A percentile compares a stretch with the other conserved stretches of the same genome.
Conservation (phyloP, 1,140 invertebrate genomes). For the Neodiprion virginianus region DNA sequence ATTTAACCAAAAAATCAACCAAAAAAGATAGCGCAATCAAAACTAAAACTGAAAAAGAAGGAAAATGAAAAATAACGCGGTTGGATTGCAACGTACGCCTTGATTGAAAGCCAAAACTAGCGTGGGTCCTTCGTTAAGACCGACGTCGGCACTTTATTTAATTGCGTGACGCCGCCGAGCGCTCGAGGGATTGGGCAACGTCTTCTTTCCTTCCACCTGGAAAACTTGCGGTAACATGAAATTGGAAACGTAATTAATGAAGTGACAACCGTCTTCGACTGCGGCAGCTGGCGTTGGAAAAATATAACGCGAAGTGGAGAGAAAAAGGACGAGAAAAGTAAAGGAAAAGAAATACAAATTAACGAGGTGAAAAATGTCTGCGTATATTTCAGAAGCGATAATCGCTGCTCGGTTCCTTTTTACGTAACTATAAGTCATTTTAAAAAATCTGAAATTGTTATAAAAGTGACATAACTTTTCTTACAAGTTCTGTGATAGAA, state of each 20-base stretch:
- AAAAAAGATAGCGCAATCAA: too few relatives aligned
- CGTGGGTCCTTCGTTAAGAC: slow-evolving; percentile 1
- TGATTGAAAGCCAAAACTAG: slow-evolving; percentile 7
- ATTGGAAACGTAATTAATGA: slow-evolving; percentile 7
- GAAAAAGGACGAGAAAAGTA: too few relatives aligned
- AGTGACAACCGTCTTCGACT: neutral
- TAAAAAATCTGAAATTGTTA: too few relatives aligned
- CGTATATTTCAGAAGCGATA: neutral
- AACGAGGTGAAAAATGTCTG: neutral
- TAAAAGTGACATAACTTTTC: too few relatives aligned
- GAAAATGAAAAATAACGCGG: neutral
- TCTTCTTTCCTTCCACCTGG: neutral
- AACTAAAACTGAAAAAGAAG: too few relatives aligned
- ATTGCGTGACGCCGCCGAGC: neutral
- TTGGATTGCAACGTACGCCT: neutral
- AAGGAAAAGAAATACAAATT: neutral
- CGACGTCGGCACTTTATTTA: slow-evolving; percentile 7
- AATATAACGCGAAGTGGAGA: neutral
- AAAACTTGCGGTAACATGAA: slow-evolving; percentile 4
- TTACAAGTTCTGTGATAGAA: too few relatives aligned
- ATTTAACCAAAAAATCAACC: too few relatives aligned
- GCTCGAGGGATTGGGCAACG: too few relatives aligned
- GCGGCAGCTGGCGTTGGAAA: neutral
- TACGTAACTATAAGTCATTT: neutral
- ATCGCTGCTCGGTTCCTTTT: neutral